Evolutionary conservation across 2,113 vertebrate species (phyloP), one percentile per base, ranked within the genome.

Genomic region (Cyphomyrus plagiostoma): DNA sequence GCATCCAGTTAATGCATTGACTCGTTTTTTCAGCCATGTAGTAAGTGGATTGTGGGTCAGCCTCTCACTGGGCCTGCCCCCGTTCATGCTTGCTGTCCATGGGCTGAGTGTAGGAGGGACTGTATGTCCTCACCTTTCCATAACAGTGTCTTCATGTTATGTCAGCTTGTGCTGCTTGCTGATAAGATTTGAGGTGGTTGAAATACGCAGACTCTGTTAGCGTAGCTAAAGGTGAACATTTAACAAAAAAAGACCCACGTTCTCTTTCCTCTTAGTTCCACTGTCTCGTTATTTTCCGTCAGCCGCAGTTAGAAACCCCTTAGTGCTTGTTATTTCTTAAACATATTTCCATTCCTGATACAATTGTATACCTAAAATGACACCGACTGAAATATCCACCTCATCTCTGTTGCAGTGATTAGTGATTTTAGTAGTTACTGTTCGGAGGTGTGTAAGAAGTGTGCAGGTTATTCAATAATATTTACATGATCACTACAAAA

Each of bases 141-240:
- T 26, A 86, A 35, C 4, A 10, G 19, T 53, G 49, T 52, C 30
- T 52, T 23, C 49, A 52, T 48, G 11, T 35, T 35, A 35, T 35
- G 35, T 35, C 85, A 50, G 85, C 11, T n/a, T 53, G 26, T 86
- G 85, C 85, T 53, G 49, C 15, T 52, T 86, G 85, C 85, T 86
- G 85, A 86, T 86, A 86, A 86, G 85, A 53, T 26, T 86, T 52
- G 17, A 35, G 83, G 85, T 48, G 49, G 26, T 52, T 56, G 30
- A 26, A 86, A 50, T 49, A 86, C 26, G 23, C 85, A 52, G 48
- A 0, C 85, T 30, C 46, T 86, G 85, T 86, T 39, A 53, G 26
- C 85, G 19, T 26, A 53, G 26, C 85, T 39, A 52, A 86, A 86
- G 19, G 26, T 52, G 48, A 48, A 86, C 49, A 52, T 56, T 86